A percentile compares a stretch with the other conserved stretches of the same genome.
Evolutionary conservation across 2,888 invertebrate species (phyloP).

Genomic region (Ferdinandea cuprea): DNA sequence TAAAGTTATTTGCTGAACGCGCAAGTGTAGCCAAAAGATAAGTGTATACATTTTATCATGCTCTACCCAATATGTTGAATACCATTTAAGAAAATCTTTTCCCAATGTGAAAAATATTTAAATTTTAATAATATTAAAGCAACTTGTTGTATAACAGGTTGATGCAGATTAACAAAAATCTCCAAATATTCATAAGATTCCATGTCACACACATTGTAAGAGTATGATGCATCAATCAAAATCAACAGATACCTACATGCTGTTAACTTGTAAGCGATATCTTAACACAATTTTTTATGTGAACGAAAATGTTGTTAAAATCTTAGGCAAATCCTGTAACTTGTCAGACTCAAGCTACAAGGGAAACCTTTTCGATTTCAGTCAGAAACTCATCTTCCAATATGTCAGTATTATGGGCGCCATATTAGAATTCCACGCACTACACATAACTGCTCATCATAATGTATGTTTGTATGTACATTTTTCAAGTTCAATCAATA

Average conservation of each 20-base stretch:
- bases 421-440: conserved; percentile 46
- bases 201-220: too few relatives aligned
- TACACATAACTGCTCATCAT: conserved; percentile 51
- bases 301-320: not conserved
- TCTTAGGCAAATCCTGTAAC: not conserved
- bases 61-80: too few relatives aligned
- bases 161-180: too few relatives aligned
- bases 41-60: too few relatives aligned
- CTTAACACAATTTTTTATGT: not conserved
- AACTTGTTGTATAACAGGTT: too few relatives aligned
- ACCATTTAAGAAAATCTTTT: too few relatives aligned
- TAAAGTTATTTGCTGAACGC: too few relatives aligned
- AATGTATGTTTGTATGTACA: not conserved
- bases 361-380: conserved; percentile 6
- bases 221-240: conserved; percentile 1
- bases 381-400: conserved; percentile 6
- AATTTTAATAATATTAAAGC: too few relatives aligned
- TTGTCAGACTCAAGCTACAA: conserved; percentile 13
- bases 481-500: conserved; percentile 67
- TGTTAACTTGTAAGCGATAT: not conserved
- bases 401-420: conserved; percentile 35
- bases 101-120: too few relatives aligned
- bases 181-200: too few relatives aligned
- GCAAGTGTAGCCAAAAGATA: too few relatives aligned
- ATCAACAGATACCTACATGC: not conserved